Base-by-base conservation (phyloP, 1,140 invertebrate species). In the Zaprionus inermis region DNA sequence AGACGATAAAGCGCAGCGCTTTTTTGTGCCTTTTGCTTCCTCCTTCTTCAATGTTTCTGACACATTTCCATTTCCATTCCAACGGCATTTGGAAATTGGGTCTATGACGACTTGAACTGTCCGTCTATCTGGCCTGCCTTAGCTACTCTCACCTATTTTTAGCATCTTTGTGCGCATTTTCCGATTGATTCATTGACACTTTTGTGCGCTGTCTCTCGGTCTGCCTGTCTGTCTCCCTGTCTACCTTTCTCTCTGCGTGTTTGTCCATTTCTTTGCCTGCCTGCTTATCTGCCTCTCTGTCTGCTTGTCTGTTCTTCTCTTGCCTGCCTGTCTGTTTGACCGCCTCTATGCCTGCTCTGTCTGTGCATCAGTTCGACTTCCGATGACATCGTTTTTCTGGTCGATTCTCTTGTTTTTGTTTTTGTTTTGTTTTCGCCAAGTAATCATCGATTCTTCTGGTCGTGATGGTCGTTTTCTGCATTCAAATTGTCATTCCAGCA, bases 121-220 rank as follows among this genome's bases (percentile, higher is more conserved):
- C 11, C 4, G 61, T 44, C 22, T 1, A 24, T 28, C 24, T 52
- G 28, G 6, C 24, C 20, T 16, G 12, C 32, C 18, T 46, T 22
- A 24, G 11, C n/a, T 16, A 1, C 4, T 22, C 38, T 6, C 34
- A 18, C 22, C 41, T 76, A 58, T 75, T 78, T 81, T 69, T 81
- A 65, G 67, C 61, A 24, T 57, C 7, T 28, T 41, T 65, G 51
- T 46, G 30, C 38, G 34, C 55, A 66, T 59, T 76, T 68, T 63
- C 49, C 81, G 77, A 73, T 84, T 79, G 80, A 72, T 84, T 83
- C 81, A 79, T 72, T 76, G 76, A 72, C 78, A 71, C 51, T 70
- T 56, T 72, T 54, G n/a, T 65, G 41, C 36, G 24, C 38, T 38
- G 52, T 36, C 58, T 68, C 41, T 12, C n/a, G 24, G 46, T 70